Base-by-base conservation (phyloP, 2,113 vertebrate species). In the Delphinapterus leucas region DNA sequence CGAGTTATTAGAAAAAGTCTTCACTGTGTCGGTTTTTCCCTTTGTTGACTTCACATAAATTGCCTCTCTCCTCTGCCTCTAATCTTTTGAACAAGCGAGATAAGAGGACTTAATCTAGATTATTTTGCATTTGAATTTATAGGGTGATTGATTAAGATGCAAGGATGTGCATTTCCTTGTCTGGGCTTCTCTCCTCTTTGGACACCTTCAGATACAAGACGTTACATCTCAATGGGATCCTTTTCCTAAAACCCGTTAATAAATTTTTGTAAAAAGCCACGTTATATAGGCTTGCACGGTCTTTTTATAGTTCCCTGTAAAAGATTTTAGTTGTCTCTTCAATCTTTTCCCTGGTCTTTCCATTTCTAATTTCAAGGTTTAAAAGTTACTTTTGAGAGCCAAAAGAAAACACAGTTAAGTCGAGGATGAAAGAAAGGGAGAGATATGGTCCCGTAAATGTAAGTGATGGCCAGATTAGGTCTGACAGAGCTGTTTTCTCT, bases 341-440 rank as follows among this genome's bases (percentile, higher is more conserved):
- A 65, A 73, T 96, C 80, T 97, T 97, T 88, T 90, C 44, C 38
- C n/a, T 73, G 47, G 13, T 68, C 82, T 92, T 95, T 13, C 47
- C 61, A 88, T 80, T 96, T 95, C 95, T 95, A 65, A 92, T 82
- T 97, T 95, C 68, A 81, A 94, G 84, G 26, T 23, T 94, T 96
- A 89, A 85, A 47, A 92, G 90, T 67, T 60, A 25, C 9, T 96
- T 96, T 70, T 55, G 31, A 93, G 23, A 93, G 41, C n/a, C 70
- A 7, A 60, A 61, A 84, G 87, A 70, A 96, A 94, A 84, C 92
- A 89, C 47, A 31, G 89, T 90, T 80, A 97, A 96, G 94, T 76
- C 44, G 77, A 55, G 21, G 96, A 93, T 49, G 47, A 97, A 95
- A 76, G 85, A 36, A 44, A 33, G 41, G 49, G 44, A 92, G 17